Conservation (phyloP, 2,888 invertebrate species). For the Philhelius pedissequus region DNA sequence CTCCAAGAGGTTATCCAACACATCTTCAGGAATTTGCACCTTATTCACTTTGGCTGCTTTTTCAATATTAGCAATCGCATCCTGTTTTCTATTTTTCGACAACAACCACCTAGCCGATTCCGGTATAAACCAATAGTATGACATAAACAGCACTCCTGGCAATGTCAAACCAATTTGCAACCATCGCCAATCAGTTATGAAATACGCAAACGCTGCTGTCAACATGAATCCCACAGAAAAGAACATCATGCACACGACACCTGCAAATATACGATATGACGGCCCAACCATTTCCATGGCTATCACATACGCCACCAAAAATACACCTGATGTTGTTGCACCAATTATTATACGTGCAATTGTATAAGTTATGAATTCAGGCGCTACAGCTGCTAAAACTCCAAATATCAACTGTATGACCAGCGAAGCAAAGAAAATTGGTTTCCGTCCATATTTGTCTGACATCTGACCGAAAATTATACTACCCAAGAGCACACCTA, state of each 20-base stretch:
- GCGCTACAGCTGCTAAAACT: conserved; percentile 83
- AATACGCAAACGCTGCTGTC: conserved; percentile 84
- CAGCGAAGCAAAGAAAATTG: conserved; percentile 86
- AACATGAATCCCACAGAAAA: conserved; percentile 87
- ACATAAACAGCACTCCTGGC: conserved; percentile 84
- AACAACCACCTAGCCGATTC: conserved; percentile 87
- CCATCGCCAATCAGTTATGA: conserved; percentile 84
- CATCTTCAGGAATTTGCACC: conserved; percentile 80
- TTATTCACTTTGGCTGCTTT: conserved; percentile 84
- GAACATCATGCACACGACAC: conserved; percentile 87
- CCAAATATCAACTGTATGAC: conserved; percentile 86
- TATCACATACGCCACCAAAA: conserved; percentile 88
- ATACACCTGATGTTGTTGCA: conserved; percentile 87
- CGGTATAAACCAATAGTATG: conserved; percentile 88
- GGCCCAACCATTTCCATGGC: conserved; percentile 89
- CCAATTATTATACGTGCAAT: conserved; percentile 85
- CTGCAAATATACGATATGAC: conserved; percentile 84
- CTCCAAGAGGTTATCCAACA: conserved; percentile 80
- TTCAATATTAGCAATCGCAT: conserved; percentile 83
- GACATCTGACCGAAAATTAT: conserved; percentile 86
- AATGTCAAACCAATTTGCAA: conserved; percentile 85
- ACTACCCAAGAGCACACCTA: conserved; percentile 86
- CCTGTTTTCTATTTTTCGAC: conserved; percentile 82
- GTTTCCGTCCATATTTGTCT: conserved; percentile 85
- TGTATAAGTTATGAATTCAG: conserved; percentile 85